Evolutionary conservation across 2,113 vertebrate species (phyloP), one percentile per base, ranked within the genome.

Genomic region (Heterocephalus glaber): DNA sequence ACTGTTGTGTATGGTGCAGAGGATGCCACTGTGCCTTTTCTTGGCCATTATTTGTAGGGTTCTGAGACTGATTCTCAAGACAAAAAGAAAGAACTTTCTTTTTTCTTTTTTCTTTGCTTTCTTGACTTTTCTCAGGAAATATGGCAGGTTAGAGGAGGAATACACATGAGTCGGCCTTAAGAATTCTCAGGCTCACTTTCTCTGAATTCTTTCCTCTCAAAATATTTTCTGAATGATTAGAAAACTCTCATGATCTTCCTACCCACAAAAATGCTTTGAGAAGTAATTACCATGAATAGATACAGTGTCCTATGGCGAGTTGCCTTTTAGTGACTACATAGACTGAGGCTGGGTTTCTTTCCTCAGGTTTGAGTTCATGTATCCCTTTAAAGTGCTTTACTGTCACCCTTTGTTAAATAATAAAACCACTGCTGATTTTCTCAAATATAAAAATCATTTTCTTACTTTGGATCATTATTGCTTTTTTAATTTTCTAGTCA

Each of bases 341-440:
- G 10, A 38, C 1, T 54, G 33, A 47, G 12, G 16, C 61, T 24
- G 0, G 30, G 17, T 44, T 49, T 82, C 56, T 24, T 7, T 5
- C 9, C 22, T 79, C 19, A 58, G 11, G 56, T 92, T 58, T 66
- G 54, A 94, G 54, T 5, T 24, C 38, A 66, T 52, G 38, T 9
- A 56, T 60, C 20, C 26, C 82, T 94, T 95, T 16, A 95, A 87
- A 81, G 26, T 54, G 30, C 16, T 92, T 76, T 89, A 60, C 56
- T 24, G 56, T 6, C 3, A 63, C 74, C 28, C 86, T 22, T 82
- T 41, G 5, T 38, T 86, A 77, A 92, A 77, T 89, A 88, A 83
- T 70, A 92, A 94, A 93, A 35, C 38, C 61, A 28, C 19, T 70
- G 12, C 6, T 91, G 30, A 33, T 91, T 94, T 86, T 41, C 68